Conservation (phyloP, 92 coral and sea anemone genomes). For the Epizoanthus fatuus region DNA sequence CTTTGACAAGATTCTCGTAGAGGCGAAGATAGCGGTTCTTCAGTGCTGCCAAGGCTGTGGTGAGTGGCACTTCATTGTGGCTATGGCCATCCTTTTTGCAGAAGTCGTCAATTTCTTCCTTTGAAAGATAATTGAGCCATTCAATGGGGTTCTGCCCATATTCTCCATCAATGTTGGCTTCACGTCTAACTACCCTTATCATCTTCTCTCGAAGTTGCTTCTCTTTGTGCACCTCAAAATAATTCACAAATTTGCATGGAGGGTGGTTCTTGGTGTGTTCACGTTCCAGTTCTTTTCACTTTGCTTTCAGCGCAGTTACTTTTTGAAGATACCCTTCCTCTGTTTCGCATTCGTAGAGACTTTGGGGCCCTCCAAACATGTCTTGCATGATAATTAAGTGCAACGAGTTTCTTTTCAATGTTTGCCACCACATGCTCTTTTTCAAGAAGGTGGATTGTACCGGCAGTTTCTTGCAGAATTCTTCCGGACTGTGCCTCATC, state of each 20-base stretch:
- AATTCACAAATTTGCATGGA: slow-evolving; percentile 51
- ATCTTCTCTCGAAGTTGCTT: slow-evolving; percentile 44
- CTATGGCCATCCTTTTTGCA: slow-evolving; percentile 42
- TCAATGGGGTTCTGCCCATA: slow-evolving; percentile 58
- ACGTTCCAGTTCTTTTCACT: slow-evolving; percentile 45
- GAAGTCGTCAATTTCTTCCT: slow-evolving; percentile 50
- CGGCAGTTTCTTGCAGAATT: background rate
- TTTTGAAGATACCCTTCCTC: slow-evolving; percentile 35
- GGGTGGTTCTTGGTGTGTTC: slow-evolving; percentile 51
- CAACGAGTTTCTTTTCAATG: slow-evolving; percentile 49
- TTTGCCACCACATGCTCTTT: slow-evolving; percentile 57
- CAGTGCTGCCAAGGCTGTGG: slow-evolving; percentile 35
- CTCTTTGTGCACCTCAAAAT: slow-evolving; percentile 62
- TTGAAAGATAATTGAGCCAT: slow-evolving; percentile 55
- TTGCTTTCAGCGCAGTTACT: slow-evolving; percentile 33
- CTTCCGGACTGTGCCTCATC: slow-evolving; percentile 42
- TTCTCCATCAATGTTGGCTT: too few relatives aligned
- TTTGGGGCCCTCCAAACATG: slow-evolving; percentile 54
- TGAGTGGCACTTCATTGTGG: slow-evolving; percentile 49
- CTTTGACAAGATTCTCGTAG: slow-evolving; percentile 43
- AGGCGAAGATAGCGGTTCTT: slow-evolving; percentile 50
- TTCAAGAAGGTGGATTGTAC: slow-evolving; percentile 51
- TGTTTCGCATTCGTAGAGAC: slow-evolving; percentile 53
- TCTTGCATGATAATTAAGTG: slow-evolving; percentile 45
- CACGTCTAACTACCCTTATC: slow-evolving; percentile 41